Evolutionary conservation across 2,113 vertebrate species (phyloP), one percentile per base, ranked within the genome.

Genomic region (Edolisoma coerulescens): DNA sequence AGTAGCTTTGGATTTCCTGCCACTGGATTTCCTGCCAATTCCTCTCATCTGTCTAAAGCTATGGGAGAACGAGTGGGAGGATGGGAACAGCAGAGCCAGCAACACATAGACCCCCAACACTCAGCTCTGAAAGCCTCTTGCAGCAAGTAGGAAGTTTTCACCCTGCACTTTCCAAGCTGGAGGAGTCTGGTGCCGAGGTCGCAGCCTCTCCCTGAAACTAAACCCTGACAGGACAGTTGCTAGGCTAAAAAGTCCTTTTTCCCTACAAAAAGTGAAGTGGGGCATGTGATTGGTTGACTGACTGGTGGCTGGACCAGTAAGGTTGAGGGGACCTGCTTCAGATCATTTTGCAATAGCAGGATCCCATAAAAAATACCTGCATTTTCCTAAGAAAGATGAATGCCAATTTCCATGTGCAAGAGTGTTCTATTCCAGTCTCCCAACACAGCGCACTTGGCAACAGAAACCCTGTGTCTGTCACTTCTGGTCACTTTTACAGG

Each of bases 381-480:
- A 28, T 71, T 68, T 77, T 60, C 79, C 70, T 22, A 33, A 56
- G 54, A 27, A 27, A 79, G 52, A 27, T 0, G 2, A 90, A 53
- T 23, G 26, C 4, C 17, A 7, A 87, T 82, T 82, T 87, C 77
- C 52, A 52, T 0, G 9, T 19, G 56, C 41, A 32, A 24, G 41
- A 49, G 16, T 18, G 11, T 41, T 37, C 16, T 3, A 63, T 23
- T 37, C 37, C 84, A 53, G 20, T 52, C 27, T 64, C 45, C 50
- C 60, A 75, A 9, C 26, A 37, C 35, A 45, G 47, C 0, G 0
- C 17, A 26, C 37, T 52, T 45, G 39, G 74, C 65, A 70, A 20
- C 13, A 82, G 60, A 84, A 89, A 37, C 15, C 19, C 27, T 1
- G 0, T 47, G 15, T 65, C 69, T 41, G 63, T 56, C 42, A 78